Evolutionary conservation across 2,113 vertebrate genomes (phyloP).

Genomic region (Vanacampus margaritifer): DNA sequence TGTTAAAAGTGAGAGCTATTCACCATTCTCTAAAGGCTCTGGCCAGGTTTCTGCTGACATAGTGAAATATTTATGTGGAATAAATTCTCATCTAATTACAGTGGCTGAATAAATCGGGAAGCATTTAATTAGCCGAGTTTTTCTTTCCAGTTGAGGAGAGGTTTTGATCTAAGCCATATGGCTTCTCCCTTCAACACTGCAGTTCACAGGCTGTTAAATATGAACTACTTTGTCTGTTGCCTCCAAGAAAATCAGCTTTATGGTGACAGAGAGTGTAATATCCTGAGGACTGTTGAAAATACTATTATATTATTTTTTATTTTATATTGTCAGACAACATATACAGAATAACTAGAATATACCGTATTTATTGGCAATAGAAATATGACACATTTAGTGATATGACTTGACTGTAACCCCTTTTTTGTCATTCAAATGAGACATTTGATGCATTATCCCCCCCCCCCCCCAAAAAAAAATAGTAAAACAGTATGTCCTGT

Average conservation of each 20-base stretch:
- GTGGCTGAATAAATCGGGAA: conserved; percentile 66
- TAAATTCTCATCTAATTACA: conserved; percentile 70
- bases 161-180: conserved; percentile 66
- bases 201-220: conserved; percentile 52
- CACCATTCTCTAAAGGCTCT: conserved; percentile 36
- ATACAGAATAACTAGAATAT: too few species aligned
- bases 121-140: conserved; percentile 66
- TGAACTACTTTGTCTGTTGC: conserved; percentile 40
- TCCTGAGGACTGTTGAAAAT: conserved; percentile 10
- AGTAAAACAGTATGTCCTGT: too few species aligned
- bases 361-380: not conserved
- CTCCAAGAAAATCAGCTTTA: conserved; percentile 24
- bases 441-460: too few species aligned
- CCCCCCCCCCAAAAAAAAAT: too few species aligned
- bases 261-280: conserved; percentile 23
- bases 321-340: not conserved
- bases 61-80: conserved; percentile 67
- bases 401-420: not conserved
- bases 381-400: not conserved
- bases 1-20: conserved; percentile 11
- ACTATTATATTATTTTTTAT: not conserved
- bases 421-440: not conserved
- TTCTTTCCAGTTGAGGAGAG: conserved; percentile 53
- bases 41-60: conserved; percentile 58
- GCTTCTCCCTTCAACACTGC: conserved; percentile 41